These are phyloP conservation scores for Cephalopterus ornatus DNA, from an alignment of 2,113 vertebrate genomes.

Conservation along the genomic window DNA sequence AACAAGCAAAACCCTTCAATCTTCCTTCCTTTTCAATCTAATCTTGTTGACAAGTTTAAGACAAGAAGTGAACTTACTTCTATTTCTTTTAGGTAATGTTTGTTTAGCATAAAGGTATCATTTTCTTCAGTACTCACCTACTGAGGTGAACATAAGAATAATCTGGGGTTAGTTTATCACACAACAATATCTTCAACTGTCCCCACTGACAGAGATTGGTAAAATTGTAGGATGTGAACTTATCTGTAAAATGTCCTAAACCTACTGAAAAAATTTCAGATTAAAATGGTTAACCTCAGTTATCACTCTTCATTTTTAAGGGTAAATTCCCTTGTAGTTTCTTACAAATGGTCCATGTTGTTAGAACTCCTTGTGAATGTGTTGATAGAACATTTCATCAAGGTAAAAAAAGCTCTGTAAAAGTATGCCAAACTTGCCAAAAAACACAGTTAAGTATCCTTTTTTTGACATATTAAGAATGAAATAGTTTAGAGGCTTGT, in stretches of 20 bases:
- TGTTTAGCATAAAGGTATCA: rapidly evolving
- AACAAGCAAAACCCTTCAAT: not conserved
- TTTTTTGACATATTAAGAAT: not conserved
- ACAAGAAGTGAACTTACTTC: not conserved
- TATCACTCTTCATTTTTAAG: not conserved
- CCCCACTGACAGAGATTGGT: rapidly evolving
- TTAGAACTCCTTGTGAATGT: not conserved
- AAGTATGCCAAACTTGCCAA: not conserved
- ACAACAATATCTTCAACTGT: not conserved
- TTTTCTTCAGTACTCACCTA: not conserved
- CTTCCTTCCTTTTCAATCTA: not conserved
- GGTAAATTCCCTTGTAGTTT: not conserved
- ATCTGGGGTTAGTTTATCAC: not conserved
- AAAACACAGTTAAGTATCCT: not conserved
- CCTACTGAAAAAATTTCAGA: not conserved
- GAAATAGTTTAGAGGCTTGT: not conserved
- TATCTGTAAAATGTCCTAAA: not conserved
- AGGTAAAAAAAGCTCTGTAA: not conserved
- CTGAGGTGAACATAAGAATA: not conserved
- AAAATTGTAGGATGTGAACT: not conserved
- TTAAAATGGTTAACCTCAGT: not conserved
- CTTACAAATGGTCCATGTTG: not conserved
- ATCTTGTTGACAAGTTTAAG: not conserved
- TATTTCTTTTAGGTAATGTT: not conserved
- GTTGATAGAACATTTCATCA: not conserved